Percentiles rank a stretch among this genome's conserved stretches.
These are phyloP conservation scores for Ooceraea biroi DNA, from an alignment of 1,140 invertebrate species.

Conservation along the genomic window DNA sequence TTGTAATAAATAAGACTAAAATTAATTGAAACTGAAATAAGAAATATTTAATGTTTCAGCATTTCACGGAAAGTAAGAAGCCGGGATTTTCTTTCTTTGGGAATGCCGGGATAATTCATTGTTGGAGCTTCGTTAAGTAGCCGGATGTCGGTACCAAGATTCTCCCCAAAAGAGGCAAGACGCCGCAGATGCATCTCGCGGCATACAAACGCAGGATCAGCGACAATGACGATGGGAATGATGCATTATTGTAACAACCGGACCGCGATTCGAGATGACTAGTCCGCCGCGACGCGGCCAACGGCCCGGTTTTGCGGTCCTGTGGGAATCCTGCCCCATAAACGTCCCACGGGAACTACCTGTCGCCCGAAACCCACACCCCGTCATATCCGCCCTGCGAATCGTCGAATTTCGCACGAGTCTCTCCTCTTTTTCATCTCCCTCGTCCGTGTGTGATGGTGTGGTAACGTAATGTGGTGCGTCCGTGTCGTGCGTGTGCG, in stretches of 20 bases:
- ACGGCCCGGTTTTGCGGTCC: slow-evolving; percentile 64
- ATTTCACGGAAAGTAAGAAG: no score
- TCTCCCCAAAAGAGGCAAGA: background rate
- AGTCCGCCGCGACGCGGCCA: slow-evolving; percentile 29
- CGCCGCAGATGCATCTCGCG: slow-evolving; percentile 6
- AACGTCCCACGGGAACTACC: slow-evolving; percentile 82
- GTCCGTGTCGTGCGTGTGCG: slow-evolving; percentile 17
- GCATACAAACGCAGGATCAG: slow-evolving; percentile 55
- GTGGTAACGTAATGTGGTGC: background rate
- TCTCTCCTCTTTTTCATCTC: slow-evolving; percentile 67
- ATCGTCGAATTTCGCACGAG: slow-evolving; percentile 79
- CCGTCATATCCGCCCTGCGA: slow-evolving; percentile 66
- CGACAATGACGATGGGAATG: slow-evolving; percentile 44
- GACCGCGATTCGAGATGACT: slow-evolving; percentile 44
- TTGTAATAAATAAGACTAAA: no score
- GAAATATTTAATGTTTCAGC: no score
- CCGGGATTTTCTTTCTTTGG: no score
- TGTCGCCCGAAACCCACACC: slow-evolving; percentile 74
- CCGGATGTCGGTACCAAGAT: slow-evolving; percentile 9
- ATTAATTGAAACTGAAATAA: no score
- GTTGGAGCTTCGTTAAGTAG: background rate
- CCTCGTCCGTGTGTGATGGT: slow-evolving; percentile 19
- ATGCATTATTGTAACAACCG: slow-evolving; percentile 49
- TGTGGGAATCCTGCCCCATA: slow-evolving; percentile 78
- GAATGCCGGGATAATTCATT: no score